A percentile compares a stretch with the other conserved stretches of the same genome.
These are phyloP conservation scores for Ariopsis seemanni DNA, from an alignment of 2,113 vertebrate species.

Conservation along the genomic window DNA sequence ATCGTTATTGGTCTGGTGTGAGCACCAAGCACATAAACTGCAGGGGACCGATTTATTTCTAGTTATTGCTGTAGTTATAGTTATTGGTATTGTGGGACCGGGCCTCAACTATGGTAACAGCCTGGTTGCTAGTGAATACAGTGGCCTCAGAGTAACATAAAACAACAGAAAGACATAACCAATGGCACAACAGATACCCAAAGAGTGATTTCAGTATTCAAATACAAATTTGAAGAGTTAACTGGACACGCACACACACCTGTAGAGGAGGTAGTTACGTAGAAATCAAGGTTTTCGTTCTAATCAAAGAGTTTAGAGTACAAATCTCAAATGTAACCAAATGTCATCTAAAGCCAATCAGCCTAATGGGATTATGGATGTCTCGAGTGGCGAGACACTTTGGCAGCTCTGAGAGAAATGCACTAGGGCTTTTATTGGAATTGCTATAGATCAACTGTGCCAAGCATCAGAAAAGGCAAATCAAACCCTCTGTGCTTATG, in stretches of 20 bases:
- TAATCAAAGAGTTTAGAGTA: not conserved
- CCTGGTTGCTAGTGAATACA: no score
- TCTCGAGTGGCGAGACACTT: not conserved
- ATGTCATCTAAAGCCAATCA: not conserved
- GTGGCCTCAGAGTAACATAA: no score
- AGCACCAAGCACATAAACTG: no score
- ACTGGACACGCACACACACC: not conserved
- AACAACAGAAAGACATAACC: no score
- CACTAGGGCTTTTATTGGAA: not conserved
- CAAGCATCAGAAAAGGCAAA: constrained; percentile 2
- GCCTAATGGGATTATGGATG: not conserved
- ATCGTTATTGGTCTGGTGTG: no score
- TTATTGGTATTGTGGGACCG: no score
- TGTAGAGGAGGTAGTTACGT: no score
- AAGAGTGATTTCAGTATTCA: not conserved
- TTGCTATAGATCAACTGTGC: not conserved
- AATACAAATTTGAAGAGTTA: not conserved
- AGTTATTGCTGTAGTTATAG: no score
- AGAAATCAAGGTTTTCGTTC: not conserved
- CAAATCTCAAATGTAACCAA: not conserved
- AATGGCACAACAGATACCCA: not conserved
- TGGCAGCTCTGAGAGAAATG: not conserved
- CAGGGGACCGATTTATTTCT: no score
- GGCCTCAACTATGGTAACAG: no score
- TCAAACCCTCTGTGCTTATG: not conserved